Evolutionary conservation across 2,888 invertebrate species (phyloP).

Genomic region (Lasioglossum pauxillum): DNA sequence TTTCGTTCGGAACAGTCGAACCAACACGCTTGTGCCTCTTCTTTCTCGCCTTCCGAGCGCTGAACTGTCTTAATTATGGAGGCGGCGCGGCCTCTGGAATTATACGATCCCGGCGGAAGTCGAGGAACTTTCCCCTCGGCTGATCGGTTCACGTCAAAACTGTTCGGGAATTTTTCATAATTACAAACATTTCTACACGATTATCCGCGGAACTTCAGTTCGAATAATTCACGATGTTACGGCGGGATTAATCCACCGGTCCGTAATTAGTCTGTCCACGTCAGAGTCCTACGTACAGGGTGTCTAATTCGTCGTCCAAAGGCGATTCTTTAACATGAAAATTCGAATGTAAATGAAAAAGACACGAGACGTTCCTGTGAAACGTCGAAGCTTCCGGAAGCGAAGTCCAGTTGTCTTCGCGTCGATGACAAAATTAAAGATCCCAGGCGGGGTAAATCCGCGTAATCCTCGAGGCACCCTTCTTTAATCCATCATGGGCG

Average conservation of each 20-base stretch:
- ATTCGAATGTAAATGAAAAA: not conserved
- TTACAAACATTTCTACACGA: not conserved
- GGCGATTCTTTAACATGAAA: not conserved
- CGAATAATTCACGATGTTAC: not conserved
- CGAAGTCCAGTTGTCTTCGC: not conserved
- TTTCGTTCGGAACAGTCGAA: conserved; percentile 14
- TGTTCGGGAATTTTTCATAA: not conserved
- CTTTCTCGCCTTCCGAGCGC: conserved; percentile 10
- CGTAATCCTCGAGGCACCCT: conserved; percentile 73
- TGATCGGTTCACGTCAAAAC: not conserved
- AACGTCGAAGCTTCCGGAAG: not conserved
- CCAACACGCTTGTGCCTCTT: conserved; percentile 11
- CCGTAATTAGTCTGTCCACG: not conserved
- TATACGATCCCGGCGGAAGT: not conserved
- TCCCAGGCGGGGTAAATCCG: conserved; percentile 67
- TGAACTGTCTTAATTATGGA: conserved; percentile 40
- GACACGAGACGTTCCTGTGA: not conserved
- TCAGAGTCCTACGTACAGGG: not conserved
- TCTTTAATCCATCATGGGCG: conserved; percentile 81
- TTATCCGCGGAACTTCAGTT: not conserved
- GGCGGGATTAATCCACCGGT: not conserved
- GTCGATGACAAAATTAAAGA: conserved; percentile 62
- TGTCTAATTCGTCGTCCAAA: not conserved
- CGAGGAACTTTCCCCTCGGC: not conserved
- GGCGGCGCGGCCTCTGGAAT: conserved; percentile 4